These are phyloP conservation scores for Octopus sinensis DNA, from an alignment of 1,140 invertebrate genomes.

Conservation along the genomic window DNA sequence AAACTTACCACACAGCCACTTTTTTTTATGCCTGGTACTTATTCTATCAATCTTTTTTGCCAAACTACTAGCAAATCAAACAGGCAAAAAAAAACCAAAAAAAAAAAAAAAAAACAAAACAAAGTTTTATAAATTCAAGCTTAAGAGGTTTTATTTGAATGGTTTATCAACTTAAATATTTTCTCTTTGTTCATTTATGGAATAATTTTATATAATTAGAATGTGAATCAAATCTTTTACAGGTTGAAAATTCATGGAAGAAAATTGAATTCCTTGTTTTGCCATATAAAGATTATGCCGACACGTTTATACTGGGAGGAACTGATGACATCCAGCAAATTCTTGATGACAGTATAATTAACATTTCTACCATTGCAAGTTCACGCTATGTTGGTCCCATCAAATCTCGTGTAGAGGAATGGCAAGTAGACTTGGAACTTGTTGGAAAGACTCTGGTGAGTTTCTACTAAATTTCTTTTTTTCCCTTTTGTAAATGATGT, in stretches of 20 bases:
- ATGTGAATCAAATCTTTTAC: background rate
- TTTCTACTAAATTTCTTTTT: background rate
- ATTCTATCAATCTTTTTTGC: too few species aligned
- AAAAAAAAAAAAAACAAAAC: background rate
- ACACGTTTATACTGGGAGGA: conserved; percentile 77
- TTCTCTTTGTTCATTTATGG: too few species aligned
- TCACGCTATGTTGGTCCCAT: conserved; percentile 80
- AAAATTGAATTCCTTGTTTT: conserved; percentile 54
- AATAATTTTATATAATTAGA: too few species aligned
- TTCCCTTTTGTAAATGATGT: too few species aligned
- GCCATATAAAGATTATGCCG: conserved; percentile 63
- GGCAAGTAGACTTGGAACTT: conserved; percentile 71
- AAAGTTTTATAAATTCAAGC: background rate
- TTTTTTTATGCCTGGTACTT: too few species aligned
- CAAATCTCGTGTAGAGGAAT: conserved; percentile 75
- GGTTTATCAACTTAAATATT: too few species aligned
- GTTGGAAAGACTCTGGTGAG: conserved; percentile 74
- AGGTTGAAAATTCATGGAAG: conserved; percentile 59
- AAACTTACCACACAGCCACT: too few species aligned
- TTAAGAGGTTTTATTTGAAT: too few species aligned
- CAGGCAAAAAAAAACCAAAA: background rate
- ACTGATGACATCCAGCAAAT: conserved; percentile 78
- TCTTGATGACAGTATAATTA: conserved; percentile 81
- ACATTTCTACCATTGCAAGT: conserved; percentile 78
- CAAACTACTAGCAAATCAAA: background rate